Percentiles rank a stretch among this genome's conserved stretches.
Evolutionary conservation across 2,888 invertebrate genomes (phyloP).

Genomic region (Nephrotoma flavescens): DNA sequence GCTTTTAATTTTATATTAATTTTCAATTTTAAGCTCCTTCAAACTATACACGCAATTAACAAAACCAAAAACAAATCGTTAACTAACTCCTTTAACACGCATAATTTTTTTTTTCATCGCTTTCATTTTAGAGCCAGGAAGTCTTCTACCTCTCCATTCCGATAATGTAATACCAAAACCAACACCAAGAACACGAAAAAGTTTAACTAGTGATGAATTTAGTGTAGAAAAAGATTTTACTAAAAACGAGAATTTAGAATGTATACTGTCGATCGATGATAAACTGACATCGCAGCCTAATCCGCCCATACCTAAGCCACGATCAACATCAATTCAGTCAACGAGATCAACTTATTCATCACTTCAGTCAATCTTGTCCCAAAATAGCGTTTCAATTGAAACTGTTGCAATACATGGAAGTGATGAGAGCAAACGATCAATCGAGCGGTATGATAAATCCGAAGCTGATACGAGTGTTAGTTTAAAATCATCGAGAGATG

Average conservation of each 20-base stretch:
- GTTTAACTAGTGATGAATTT: conserved; percentile 19
- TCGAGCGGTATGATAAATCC: neutral
- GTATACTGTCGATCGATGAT: neutral
- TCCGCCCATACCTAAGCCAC: conserved; percentile 26
- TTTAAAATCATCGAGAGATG: conserved; percentile 5
- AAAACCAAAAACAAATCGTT: neutral
- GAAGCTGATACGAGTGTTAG: neutral
- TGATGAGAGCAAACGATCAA: conserved; percentile 11
- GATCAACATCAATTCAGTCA: conserved; percentile 16
- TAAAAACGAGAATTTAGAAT: neutral
- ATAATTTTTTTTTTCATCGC: conserved; percentile 21
- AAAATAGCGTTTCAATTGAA: conserved; percentile 8
- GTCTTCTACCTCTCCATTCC: conserved; percentile 18
- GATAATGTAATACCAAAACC: conserved; percentile 32
- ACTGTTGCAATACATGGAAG: conserved; percentile 17
- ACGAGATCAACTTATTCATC: conserved; percentile 18
- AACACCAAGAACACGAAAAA: conserved; percentile 33
- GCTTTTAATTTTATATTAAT: neutral
- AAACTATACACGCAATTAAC: neutral
- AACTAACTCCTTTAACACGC: conserved; percentile 14
- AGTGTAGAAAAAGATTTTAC: conserved; percentile 1
- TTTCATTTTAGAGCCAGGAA: conserved; percentile 33
- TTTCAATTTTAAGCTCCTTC: neutral
- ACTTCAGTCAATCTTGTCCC: neutral
- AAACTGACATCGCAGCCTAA: conserved; percentile 5